phyloP scores from a whole-genome alignment of 2,888 invertebrate species.

The Aspidiotus rigidus region DNA sequence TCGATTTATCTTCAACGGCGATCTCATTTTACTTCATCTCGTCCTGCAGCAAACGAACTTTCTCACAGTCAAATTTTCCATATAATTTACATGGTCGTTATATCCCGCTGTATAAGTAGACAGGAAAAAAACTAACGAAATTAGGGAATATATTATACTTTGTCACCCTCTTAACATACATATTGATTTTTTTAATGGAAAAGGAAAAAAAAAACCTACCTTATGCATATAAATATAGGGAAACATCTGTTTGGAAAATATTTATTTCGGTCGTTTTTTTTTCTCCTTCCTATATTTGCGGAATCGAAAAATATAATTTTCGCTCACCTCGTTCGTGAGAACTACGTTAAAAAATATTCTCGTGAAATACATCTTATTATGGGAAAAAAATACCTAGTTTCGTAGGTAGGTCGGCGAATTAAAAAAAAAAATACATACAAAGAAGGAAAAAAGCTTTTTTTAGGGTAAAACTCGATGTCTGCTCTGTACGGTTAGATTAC shows the following conservation, averaged over 20 bases:
- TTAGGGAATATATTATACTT: too few species aligned
- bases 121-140: too few species aligned
- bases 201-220: too few species aligned
- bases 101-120: too few species aligned
- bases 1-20: too few species aligned
- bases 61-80: too few species aligned
- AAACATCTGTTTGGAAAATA: neutral
- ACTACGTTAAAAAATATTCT: slow-evolving; percentile 27
- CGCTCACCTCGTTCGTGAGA: slow-evolving; percentile 24
- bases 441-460: slow-evolving; percentile 14
- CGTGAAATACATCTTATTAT: slow-evolving; percentile 18
- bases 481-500: slow-evolving; percentile 2
- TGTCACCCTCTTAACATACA: too few species aligned
- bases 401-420: slow-evolving; percentile 8
- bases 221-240: slow-evolving; percentile 1
- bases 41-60: too few species aligned
- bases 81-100: too few species aligned
- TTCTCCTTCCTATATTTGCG: neutral
- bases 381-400: slow-evolving; percentile 9
- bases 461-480: slow-evolving; percentile 24
- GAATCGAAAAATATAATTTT: slow-evolving; percentile 1
- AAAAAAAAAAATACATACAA: slow-evolving; percentile 15
- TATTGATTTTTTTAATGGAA: too few species aligned
- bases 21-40: too few species aligned
- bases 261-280: neutral